Percentiles rank a stretch among this genome's conserved stretches.
Conservation (phyloP, 2,113 vertebrate genomes). For the Alectura lathami region DNA sequence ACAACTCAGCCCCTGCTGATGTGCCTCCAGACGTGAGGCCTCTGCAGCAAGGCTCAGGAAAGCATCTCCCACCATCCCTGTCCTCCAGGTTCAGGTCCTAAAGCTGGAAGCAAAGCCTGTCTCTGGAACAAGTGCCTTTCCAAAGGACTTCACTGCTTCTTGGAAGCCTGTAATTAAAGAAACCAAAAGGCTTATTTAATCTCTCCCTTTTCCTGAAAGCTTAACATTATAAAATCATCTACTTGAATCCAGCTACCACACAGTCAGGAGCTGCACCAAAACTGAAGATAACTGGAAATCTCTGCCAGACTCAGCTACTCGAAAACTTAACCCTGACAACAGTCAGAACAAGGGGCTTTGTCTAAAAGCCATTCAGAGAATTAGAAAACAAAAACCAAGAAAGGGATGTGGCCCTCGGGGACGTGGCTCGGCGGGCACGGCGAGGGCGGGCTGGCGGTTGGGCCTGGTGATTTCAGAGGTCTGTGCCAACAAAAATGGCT, state of each 20-base stretch:
- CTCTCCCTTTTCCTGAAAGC: not conserved
- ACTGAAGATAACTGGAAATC: accelerated
- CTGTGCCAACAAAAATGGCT: no score
- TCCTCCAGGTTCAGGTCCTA: not conserved
- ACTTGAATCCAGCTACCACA: not conserved
- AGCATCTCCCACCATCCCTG: accelerated
- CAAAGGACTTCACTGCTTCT: not conserved
- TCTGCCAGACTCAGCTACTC: not conserved
- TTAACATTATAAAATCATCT: not conserved
- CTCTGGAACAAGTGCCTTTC: not conserved
- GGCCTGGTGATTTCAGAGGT: no score
- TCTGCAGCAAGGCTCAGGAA: not conserved
- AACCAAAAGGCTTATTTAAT: not conserved
- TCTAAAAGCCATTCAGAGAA: not conserved
- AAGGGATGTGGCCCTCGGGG: no score
- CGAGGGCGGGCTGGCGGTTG: no score
- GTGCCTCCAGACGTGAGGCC: accelerated
- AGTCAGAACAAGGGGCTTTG: not conserved
- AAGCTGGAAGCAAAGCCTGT: not conserved
- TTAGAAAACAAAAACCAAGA: no score
- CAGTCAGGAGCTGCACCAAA: not conserved
- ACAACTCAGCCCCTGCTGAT: accelerated
- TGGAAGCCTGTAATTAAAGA: not conserved
- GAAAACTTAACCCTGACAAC: not conserved
- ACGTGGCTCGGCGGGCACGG: no score